Evolutionary conservation across 1,140 invertebrate genomes (phyloP).

Genomic region (Neoseiulus cucumeris): DNA sequence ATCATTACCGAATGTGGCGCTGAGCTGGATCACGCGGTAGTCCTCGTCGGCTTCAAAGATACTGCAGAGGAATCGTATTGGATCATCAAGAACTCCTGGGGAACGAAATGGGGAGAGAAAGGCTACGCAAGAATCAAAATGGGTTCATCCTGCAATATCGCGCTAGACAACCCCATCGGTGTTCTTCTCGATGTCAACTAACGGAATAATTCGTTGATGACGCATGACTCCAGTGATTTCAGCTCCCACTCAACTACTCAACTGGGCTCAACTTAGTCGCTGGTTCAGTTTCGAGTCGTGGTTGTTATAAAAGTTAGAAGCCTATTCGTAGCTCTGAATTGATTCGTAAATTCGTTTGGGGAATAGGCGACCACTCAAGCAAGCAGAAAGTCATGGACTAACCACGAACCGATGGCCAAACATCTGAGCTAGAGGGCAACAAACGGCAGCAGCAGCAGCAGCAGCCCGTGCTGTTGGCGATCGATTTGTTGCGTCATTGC

Average conservation of each 20-base stretch:
- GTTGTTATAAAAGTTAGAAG: too few species aligned
- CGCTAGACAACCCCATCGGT: not conserved
- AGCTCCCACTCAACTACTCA: not conserved
- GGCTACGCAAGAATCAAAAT: slow-evolving; percentile 14
- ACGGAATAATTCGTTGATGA: not conserved
- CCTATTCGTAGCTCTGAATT: too few species aligned
- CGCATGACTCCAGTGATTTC: not conserved
- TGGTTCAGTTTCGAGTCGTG: too few species aligned
- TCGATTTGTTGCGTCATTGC: too few species aligned
- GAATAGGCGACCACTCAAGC: too few species aligned
- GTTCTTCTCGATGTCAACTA: not conserved
- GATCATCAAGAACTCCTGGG: slow-evolving; percentile 16
- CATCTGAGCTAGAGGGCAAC: too few species aligned
- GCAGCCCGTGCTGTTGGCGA: too few species aligned
- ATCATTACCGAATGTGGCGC: not conserved
- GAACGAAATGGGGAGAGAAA: slow-evolving; percentile 12
- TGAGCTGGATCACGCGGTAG: not conserved
- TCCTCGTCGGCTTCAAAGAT: not conserved
- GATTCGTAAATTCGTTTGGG: too few species aligned
- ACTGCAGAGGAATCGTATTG: slow-evolving; percentile 11
- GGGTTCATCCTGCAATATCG: slow-evolving; percentile 6
- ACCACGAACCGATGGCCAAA: too few species aligned
- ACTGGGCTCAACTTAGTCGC: too few species aligned
- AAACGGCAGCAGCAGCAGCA: too few species aligned
- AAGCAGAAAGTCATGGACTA: too few species aligned